phyloP scores from a whole-genome alignment of 2,797 vertebrate species.

The Acanthurus lineatus region DNA sequence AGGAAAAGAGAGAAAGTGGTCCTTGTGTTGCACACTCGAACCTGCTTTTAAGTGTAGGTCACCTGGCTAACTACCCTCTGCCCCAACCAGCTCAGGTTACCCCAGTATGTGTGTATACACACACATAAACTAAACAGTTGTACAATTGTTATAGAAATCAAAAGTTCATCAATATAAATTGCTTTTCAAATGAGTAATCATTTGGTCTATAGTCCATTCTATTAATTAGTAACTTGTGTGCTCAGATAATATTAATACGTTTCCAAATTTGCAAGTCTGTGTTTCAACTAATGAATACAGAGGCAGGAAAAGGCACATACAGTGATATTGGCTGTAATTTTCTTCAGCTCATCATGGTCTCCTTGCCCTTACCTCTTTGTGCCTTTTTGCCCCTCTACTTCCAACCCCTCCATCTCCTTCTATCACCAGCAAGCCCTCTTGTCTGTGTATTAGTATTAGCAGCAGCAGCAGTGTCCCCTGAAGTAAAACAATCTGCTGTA shows the following conservation, averaged over 20 bases:
- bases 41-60: constrained; percentile 75
- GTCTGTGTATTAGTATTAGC: constrained; percentile 86
- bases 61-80: constrained; percentile 52
- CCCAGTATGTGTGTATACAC: neutral
- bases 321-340: constrained; percentile 53
- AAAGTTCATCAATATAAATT: neutral
- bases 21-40: constrained; percentile 81
- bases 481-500: constrained; percentile 97
- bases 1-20: constrained; percentile 36
- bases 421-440: constrained; percentile 71
- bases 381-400: constrained; percentile 41
- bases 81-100: constrained; percentile 65
- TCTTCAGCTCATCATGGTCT: constrained; percentile 51
- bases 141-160: neutral
- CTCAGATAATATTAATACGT: neutral
- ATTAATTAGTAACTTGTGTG: neutral
- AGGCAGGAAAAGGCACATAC: constrained; percentile 36
- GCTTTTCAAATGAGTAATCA: neutral
- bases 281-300: constrained; percentile 3
- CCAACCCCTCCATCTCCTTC: constrained; percentile 49
- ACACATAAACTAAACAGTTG: neutral
- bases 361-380: constrained; percentile 53
- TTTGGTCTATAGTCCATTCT: neutral
- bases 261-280: neutral
- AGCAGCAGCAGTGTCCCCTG: constrained; percentile 89